Evolutionary conservation across 2,113 vertebrate species (phyloP), one percentile per base, ranked within the genome.

Genomic region (Pan paniscus): DNA sequence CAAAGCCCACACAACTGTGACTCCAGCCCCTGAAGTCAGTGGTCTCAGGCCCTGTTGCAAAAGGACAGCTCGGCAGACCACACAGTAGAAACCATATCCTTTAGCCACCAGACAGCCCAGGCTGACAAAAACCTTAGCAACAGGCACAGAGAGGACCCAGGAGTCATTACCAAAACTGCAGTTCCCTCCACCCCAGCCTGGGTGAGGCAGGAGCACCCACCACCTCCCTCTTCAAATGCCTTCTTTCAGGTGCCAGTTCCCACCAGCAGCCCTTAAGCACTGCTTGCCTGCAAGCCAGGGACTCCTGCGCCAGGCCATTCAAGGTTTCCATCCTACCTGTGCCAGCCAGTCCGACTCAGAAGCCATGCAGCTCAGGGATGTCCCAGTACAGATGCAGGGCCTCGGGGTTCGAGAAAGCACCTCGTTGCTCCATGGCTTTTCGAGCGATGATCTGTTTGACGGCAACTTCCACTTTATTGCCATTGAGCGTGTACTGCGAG

Each of bases 401-500:
- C 86, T 99, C 99, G 0, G 99, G 99, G 98, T 99, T 99, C 81
- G 99, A 99, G 98, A 99, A 99, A 3, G 99, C 99, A 17, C 99
- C 99, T 0, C 99, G 98, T 61, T 99, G 99, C 9, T 98, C 98
- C 81, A 99, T 99, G 11, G 99, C 98, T 83, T 99, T 99, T 11
- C 99, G 99, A 0, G 99, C 99, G 22, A 99, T 98, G 95, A 99
- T 97, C 98, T 99, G 99, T 93, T 99, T 99, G 97, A 99, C 99
- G 0, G 99, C 99, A 95, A 99, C 99, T 97, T 99, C 99, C 94
- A 99, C 99, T 94, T 99, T 99, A 98, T 99, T 99, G 14, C 99
- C 99, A 4, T 99, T 99, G 98, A 99, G 98, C 0, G 99, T 99
- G 86, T 99, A 99, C 99, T 99, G 98, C 8, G 93, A 70, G 81